Evolutionary conservation across 2,797 vertebrate species (phyloP), one percentile per base, ranked within the genome.

Genomic region (Scolopax bukidnonensis): DNA sequence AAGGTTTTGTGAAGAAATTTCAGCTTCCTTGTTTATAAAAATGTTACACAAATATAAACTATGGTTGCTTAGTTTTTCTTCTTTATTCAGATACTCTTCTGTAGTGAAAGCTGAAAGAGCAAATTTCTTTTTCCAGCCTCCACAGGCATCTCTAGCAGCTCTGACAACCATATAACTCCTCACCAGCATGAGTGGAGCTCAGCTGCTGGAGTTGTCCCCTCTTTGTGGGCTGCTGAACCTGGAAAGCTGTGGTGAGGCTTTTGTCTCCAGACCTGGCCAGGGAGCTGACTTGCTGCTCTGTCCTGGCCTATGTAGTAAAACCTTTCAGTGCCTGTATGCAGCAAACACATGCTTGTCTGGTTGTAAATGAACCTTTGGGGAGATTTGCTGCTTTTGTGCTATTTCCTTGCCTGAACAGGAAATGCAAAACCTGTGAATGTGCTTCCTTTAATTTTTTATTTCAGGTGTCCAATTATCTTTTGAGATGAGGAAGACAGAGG

Each of bases 351-450:
- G 17, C 32, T 73, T 30, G 45, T 48, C 2, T 21, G 71, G 51
- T 36, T 65, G 28, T 38, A n/a, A 28, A 25, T n/a, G 28, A 59
- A 48, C 36, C 67, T 91, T 68, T 54, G 63, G n/a, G 57, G 63
- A 84, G 27, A 78, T 40, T 8, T 36, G 15, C 17, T 56, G 20
- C 51, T 76, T 54, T 38, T 10, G 18, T 54, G 63, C 11, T 9
- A 1, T 73, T 68, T 53, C n/a, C 43, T 87, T 80, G 64, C 38
- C 32, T 1, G 33, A 79, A 47, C 38, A 1, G 1, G 0, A 0
- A 50, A 6, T 51, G 47, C 50, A 70, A 70, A 78, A 76, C 75
- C 41, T 77, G 33, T 41, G 21, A 54, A 30, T 83, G 57, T 21
- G 15, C 27, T 77, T 77, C 51, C 36, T 25, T 11, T 27, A 56